Base-by-base conservation (phyloP, 2,797 vertebrate species). In the Tauraco hartlaubi region DNA sequence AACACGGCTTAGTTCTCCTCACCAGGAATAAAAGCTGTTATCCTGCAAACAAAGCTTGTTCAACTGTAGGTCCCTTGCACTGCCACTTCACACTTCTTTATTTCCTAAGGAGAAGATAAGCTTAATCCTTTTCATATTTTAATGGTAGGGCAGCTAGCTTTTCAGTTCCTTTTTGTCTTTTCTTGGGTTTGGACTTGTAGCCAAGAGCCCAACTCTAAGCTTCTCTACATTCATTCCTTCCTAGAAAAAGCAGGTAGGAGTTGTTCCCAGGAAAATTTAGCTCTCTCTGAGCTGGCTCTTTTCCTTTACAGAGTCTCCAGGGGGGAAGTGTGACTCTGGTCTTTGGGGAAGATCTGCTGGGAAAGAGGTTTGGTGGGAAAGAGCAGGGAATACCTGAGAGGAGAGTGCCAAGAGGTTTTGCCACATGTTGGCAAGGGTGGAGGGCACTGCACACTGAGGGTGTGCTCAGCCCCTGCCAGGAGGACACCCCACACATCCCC, bases 91-190 rank as follows among this genome's bases (percentile, higher is more conserved):
- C 7, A 6, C 31, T 74, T 85, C 71, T 25, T 48, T 75, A 5
- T 80, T 91, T 94, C 61, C 62, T 92, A 78, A 92, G 64, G 71
- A 77, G 61, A 92, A 67, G 59, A 93, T 86, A 94, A 93, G 62
- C 56, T 88, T 94, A 90, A 91, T 83, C 9, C 52, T 91, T 87
- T 93, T 93, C 59, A 41, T 79, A 94, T 94, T 97, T 97, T 88
- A 94, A 85, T 82, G 12, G 46, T 7, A 84, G 66, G 35, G 56
- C 52, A 92, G 54, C 29, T 86, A 63, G 48, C 72, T 85, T 96
- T 91, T 93, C 25, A 72, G 35, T 56, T 29, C n/a, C 8, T 13
- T 51, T 85, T 84, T 61, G 22, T 35, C 33, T 86, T 89, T 95
- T 74, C 41, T 80, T 89, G 33, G 59, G n/a, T 62, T 94, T 83